A percentile compares a stretch with the other conserved stretches of the same genome.
phyloP scores from a whole-genome alignment of 2,797 vertebrate species.

The Chlorospingus flavigularis region DNA sequence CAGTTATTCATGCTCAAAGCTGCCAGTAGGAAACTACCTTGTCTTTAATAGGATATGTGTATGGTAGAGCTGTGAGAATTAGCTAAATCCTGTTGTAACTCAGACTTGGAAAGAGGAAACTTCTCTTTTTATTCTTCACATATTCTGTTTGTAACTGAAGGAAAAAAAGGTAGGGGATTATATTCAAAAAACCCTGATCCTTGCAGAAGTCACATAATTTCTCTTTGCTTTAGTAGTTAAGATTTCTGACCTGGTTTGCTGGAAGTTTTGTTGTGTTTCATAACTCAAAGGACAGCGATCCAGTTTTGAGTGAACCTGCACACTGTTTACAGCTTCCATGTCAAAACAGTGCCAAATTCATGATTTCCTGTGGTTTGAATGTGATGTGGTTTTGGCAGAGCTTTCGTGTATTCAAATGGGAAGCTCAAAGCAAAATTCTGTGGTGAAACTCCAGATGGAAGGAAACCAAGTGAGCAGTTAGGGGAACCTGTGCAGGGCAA shows the following conservation, averaged over 20 bases:
- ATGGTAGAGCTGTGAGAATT: not conserved
- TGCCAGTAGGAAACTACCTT: not conserved
- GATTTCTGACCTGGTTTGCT: constrained; percentile 33
- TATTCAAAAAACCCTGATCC: not conserved
- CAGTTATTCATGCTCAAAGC: not conserved
- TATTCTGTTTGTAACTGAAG: not conserved
- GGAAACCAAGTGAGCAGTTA: constrained; percentile 7
- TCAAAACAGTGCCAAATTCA: constrained; percentile 56
- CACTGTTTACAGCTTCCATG: constrained; percentile 62
- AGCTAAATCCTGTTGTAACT: not conserved
- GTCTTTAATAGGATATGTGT: not conserved
- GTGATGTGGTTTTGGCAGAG: constrained; percentile 68
- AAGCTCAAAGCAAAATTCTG: constrained; percentile 40
- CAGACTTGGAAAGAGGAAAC: not conserved
- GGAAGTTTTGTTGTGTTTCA: constrained; percentile 47
- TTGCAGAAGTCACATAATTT: not conserved
- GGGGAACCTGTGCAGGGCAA: constrained; percentile 18
- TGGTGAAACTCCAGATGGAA: constrained; percentile 47
- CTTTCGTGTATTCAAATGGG: not conserved
- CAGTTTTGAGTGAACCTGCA: constrained; percentile 54
- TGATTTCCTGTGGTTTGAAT: constrained; percentile 64
- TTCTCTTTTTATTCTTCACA: not conserved
- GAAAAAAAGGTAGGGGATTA: not conserved
- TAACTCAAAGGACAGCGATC: constrained; percentile 30
- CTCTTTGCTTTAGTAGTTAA: not conserved